Conservation (phyloP, 1,140 invertebrate genomes). For the Conus betulinus region DNA sequence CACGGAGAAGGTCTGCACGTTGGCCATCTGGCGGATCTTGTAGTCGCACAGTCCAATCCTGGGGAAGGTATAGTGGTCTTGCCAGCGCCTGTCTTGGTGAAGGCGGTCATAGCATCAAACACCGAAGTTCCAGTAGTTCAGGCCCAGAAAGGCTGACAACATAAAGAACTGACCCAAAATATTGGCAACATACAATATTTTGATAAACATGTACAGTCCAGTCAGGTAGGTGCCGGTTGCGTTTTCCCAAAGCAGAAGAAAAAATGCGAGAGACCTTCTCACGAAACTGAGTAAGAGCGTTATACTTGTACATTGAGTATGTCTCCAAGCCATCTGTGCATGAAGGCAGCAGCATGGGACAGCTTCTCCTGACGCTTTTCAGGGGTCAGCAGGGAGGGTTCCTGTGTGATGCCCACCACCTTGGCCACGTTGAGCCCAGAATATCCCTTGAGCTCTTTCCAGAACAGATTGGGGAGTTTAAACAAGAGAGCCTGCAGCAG, state of each 20-base stretch:
- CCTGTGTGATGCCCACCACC: constrained; percentile 45
- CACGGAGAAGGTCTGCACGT: constrained; percentile 69
- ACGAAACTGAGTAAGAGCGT: constrained; percentile 54
- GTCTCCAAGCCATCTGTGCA: constrained; percentile 58
- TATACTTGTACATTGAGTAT: constrained; percentile 63
- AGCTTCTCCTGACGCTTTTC: constrained; percentile 63
- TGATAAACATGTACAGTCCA: constrained; percentile 74
- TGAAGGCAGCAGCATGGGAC: constrained; percentile 59
- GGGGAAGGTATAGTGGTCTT: constrained; percentile 75
- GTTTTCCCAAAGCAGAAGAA: constrained; percentile 72
- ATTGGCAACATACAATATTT: constrained; percentile 67
- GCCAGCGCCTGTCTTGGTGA: constrained; percentile 73
- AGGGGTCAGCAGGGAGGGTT: constrained; percentile 36
- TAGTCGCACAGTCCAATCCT: constrained; percentile 78
- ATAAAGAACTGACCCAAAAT: constrained; percentile 71
- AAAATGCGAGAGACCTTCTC: constrained; percentile 58
- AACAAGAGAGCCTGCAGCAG: constrained; percentile 74
- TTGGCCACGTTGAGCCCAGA: constrained; percentile 59
- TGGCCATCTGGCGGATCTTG: constrained; percentile 75
- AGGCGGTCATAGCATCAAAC: constrained; percentile 74
- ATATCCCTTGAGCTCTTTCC: constrained; percentile 67
- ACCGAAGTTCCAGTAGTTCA: constrained; percentile 72
- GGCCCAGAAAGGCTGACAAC: constrained; percentile 68
- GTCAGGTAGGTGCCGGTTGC: constrained; percentile 77
- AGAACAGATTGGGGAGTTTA: constrained; percentile 72